Percentiles rank a stretch among this genome's conserved stretches.
Conservation (phyloP, 2,797 vertebrate genomes). For the Ptychadena robeensis region DNA sequence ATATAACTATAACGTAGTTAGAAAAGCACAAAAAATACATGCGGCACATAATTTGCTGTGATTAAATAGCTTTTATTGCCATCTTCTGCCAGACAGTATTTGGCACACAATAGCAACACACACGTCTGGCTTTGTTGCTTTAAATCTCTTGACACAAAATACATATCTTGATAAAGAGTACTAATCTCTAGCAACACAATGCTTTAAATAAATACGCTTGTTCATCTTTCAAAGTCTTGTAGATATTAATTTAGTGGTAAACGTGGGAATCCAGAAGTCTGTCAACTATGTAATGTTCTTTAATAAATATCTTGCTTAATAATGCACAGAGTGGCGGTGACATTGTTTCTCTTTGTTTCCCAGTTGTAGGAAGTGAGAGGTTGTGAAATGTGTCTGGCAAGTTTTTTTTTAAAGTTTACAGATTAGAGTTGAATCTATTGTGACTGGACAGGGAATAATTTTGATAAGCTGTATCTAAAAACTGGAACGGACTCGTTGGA, state of each 20-base stretch:
- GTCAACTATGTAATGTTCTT: conserved; percentile 18
- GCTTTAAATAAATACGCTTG: conserved; percentile 17
- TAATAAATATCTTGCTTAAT: conserved; percentile 47
- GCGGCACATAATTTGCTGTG: not conserved
- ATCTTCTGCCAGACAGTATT: not conserved
- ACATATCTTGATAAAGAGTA: conserved; percentile 15
- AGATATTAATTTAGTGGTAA: conserved; percentile 38
- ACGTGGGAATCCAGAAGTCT: conserved; percentile 46
- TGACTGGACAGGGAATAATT: not conserved
- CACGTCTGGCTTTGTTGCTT: conserved; percentile 11
- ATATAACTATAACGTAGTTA: too few species aligned
- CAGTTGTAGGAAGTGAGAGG: not conserved
- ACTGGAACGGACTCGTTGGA: too few species aligned
- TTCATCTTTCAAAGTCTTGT: conserved; percentile 36
- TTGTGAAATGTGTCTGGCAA: not conserved
- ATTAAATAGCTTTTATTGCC: not conserved
- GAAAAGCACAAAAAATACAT: too few species aligned
- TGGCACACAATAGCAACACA: not conserved
- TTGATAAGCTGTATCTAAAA: too few species aligned
- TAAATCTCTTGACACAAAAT: conserved; percentile 26
- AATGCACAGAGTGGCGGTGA: not conserved
- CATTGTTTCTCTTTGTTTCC: conserved; percentile 4
- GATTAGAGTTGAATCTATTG: not conserved
- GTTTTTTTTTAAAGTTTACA: not conserved
- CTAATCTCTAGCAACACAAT: conserved; percentile 29